These are phyloP conservation scores for Ostrea denselamellosa DNA, from an alignment of 1,140 invertebrate species.

Conservation along the genomic window DNA sequence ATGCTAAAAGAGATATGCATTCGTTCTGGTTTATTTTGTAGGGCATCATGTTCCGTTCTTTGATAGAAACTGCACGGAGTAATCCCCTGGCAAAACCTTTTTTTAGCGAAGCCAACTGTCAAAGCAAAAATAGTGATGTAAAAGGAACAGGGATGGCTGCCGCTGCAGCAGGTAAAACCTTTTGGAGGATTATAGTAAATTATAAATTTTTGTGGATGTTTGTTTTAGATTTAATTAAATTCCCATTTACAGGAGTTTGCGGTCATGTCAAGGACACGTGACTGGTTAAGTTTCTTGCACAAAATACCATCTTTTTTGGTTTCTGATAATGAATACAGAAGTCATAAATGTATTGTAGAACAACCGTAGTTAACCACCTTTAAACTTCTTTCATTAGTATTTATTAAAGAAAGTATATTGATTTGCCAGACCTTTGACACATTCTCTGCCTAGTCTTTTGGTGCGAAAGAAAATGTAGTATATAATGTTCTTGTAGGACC, in stretches of 20 bases:
- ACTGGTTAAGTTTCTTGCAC: background rate
- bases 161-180: slow-evolving; percentile 39
- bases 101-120: slow-evolving; percentile 44
- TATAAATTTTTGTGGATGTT: background rate
- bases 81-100: slow-evolving; percentile 46
- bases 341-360: too few relatives aligned
- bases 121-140: slow-evolving; percentile 40
- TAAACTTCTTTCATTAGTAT: too few relatives aligned
- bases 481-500: too few relatives aligned
- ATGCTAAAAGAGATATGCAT: too few relatives aligned
- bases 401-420: too few relatives aligned
- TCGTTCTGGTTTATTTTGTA: background rate
- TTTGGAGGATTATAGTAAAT: background rate
- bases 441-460: too few relatives aligned
- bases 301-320: too few relatives aligned
- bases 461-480: too few relatives aligned
- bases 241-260: background rate
- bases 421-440: too few relatives aligned
- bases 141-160: slow-evolving; percentile 41
- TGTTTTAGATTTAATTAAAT: background rate
- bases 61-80: slow-evolving; percentile 35
- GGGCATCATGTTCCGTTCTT: slow-evolving; percentile 41
- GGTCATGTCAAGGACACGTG: slow-evolving; percentile 44
- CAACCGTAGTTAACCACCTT: too few relatives aligned
- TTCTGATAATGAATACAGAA: too few relatives aligned